A percentile compares a stretch with the other conserved stretches of the same genome.
These are phyloP conservation scores for Dreissena polymorpha DNA, from an alignment of 1,140 invertebrate species.

Conservation along the genomic window DNA sequence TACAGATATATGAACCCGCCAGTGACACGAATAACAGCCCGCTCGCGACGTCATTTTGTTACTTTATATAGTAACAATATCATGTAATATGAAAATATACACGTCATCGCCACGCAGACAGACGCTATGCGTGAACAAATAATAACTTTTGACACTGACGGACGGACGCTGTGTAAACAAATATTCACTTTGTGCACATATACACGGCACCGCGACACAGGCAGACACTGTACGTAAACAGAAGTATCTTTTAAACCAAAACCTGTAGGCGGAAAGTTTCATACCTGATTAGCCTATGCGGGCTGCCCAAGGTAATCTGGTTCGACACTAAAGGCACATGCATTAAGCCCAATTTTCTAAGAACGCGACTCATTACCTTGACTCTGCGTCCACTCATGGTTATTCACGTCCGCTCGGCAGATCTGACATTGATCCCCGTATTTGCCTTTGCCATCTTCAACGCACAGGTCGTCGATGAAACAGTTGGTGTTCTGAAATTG, in stretches of 20 bases:
- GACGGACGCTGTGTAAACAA: no score
- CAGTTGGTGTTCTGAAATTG: conserved; percentile 44
- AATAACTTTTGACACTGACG: no score
- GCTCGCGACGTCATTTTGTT: no score
- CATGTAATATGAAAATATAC: no score
- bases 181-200: neutral
- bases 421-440: conserved; percentile 30
- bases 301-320: neutral
- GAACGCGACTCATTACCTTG: neutral
- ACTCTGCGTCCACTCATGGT: conserved; percentile 28
- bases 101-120: no score
- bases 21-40: no score
- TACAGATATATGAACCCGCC: no score
- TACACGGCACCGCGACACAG: no score
- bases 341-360: neutral
- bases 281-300: neutral
- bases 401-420: conserved; percentile 24
- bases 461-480: conserved; percentile 35
- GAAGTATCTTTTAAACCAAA: no score
- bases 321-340: neutral
- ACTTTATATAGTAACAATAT: no score
- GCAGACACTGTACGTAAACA: no score
- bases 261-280: neutral
- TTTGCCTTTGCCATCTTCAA: conserved; percentile 16
- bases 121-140: no score